Evolutionary conservation across 2,797 vertebrate genomes (phyloP), one percentile per base, ranked within the genome.

Genomic region (Euthynnus affinis): DNA sequence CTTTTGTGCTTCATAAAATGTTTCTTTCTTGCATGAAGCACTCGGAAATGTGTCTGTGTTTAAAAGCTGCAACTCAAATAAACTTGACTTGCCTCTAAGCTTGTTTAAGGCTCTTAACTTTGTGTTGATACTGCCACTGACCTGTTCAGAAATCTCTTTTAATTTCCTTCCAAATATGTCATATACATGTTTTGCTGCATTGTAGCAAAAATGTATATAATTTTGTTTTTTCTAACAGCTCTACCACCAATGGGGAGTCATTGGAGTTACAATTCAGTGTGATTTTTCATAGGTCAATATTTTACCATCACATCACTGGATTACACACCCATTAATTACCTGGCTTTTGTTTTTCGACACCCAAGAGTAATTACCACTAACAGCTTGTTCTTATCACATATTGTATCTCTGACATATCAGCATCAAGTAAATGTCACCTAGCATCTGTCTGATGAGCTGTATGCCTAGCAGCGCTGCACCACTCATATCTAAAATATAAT

Each of bases 321-420:
- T 70, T 20, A 57, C 27, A 64, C 9, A 6, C 2, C n/a, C 68
- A 5, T 53, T 57, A 57, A 72, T 67, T 61, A 37, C 63, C 27
- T 55, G 9, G 42, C 34, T 56, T 44, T 63, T 80, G 64, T 63
- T 55, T 58, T 49, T 32, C 5, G 6, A 32, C 6, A 6, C 17
- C 14, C 5, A 1, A 32, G 29, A 61, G 51, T 52, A 22, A 75
- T 67, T 58, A 78, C 61, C 61, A 67, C 42, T 63, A 74, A 71
- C 68, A 32, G 49, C 27, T 57, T 20, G 25, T 20, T 42, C 34
- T 57, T 49, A 67, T 64, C 52, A 20, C 60, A 64, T 9, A 18
- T 12, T 27, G 46, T 55, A 69, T 17, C 63, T 63, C 10, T n/a
- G 57, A 76, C 63, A 65, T 59, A 65, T 68, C 72, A 79, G 76